A percentile compares a stretch with the other conserved stretches of the same genome.
These are phyloP conservation scores for Acrocephalus scirpaceus DNA, from an alignment of 2,797 vertebrate species.

Conservation along the genomic window DNA sequence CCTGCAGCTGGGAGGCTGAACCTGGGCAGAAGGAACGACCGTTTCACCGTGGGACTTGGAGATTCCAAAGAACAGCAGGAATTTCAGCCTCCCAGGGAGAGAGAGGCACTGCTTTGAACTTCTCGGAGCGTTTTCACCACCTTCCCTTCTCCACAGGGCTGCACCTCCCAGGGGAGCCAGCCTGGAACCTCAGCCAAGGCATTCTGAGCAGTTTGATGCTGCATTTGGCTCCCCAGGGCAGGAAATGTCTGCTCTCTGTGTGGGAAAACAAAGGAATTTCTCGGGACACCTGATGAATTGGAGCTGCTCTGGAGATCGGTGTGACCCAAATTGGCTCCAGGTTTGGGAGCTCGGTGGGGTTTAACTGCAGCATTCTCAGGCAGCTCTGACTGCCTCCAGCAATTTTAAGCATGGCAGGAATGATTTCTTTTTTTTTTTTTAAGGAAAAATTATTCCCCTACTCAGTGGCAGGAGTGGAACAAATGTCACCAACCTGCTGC, in stretches of 20 bases:
- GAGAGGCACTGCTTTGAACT: neutral
- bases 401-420: neutral
- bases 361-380: neutral
- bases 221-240: neutral
- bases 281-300: conserved; percentile 29
- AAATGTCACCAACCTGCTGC: fast-evolving
- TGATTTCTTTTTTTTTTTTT: neutral
- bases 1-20: neutral
- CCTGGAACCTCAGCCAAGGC: neutral
- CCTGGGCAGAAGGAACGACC: neutral
- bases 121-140: neutral
- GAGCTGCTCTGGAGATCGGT: neutral
- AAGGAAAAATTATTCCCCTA: neutral
- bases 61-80: neutral
- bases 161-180: neutral
- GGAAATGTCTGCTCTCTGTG: neutral
- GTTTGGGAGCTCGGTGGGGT: neutral
- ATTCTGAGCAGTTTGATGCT: neutral
- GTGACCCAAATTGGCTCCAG: conserved; percentile 44
- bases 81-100: neutral
- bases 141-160: neutral
- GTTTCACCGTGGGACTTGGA: fast-evolving
- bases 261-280: conserved; percentile 31
- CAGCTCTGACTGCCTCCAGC: conserved; percentile 22
- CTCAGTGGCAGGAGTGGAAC: neutral